Base-by-base conservation (phyloP, 2,113 vertebrate genomes). In the Corythoichthys intestinalis region DNA sequence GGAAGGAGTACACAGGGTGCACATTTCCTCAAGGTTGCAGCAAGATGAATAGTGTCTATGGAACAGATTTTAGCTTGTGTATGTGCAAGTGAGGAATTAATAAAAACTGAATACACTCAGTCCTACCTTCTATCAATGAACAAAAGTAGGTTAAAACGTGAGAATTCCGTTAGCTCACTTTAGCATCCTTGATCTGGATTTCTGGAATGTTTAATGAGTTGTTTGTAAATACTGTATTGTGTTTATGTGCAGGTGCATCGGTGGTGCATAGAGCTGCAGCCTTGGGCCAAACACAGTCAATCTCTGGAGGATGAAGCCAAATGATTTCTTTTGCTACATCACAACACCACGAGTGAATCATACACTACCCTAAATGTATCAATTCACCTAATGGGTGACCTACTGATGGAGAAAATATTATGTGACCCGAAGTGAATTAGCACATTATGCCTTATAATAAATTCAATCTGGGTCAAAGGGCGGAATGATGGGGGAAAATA, bases 261-360 rank as follows among this genome's bases (percentile, higher is more conserved):
- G 57, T 98, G 96, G 97, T 95, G 90, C 44, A 94, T 98, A 70
- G 86, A 93, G 12, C 86, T 98, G 35, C 93, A 98, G 6, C 95
- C 95, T 0, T 98, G 95, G 96, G 95, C 94, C 70, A 88, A 91
- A 71, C 80, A 92, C 47, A 90, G 78, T 28, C 94, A 78, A 56
- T 93, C 93, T 28, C 88, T 99, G 83, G 87, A 90, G 77, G 94
- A 94, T 0, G 97, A 99, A 83, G 96, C 96, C 34, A 77, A 71
- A 70, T 91, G 97, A 71, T 98, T 99, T 85, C 90, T 28, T 99
- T 74, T 85, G 76, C 58, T 97, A 97, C 67, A 97, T 98, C 85
- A 94, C 92, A 67, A 95, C 92, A 70, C 90, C 91, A 63, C 96
- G 98, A 92, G 96, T 97, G 69, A 86, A 85, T 73, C 46, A n/a